Evolutionary conservation across 2,888 invertebrate species (phyloP), one percentile per base, ranked within the genome.

Genomic region (Odontothrips loti): DNA sequence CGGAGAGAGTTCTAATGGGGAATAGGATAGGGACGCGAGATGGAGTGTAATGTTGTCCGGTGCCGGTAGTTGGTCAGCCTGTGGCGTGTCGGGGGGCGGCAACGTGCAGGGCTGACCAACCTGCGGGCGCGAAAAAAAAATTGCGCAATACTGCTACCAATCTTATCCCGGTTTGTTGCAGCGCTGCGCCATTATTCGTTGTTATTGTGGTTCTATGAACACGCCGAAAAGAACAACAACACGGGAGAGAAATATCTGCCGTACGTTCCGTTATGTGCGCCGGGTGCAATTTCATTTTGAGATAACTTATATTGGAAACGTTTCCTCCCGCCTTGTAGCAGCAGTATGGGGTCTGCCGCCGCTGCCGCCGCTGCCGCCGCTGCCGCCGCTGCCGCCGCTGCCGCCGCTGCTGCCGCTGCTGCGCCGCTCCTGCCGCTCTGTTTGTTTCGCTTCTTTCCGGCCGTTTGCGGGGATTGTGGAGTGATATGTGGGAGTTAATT

Each of bases 261-360:
- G 23, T n/a, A 75, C 68, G 68, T 75, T 27, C 68, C 68, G 23
- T 75, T 75, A 75, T 75, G 68, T 75, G 12, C 23, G 68, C 27
- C 23, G 10, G 68, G 20, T 17, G 58, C 68, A 75, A 75, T 75
- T 75, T 75, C 68, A 75, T 75, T 75, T 43, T 75, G 23, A 75
- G 68, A 75, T 75, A 75, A 75, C 68, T 75, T 75, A 75, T 75
- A 75, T 75, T 75, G 68, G 68, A 75, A 75, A 75, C 68, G 68
- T 75, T 75, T 75, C 9, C 58, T 58, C 23, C 23, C 68, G 27
- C 68, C 68, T 75, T 75, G 10, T 27, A 75, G 68, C 27, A 12
- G 58, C 58, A 15, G 51, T 51, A 20, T 20, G 51, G 15, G 20
- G 51, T 12, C 51, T 51, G 51, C 51, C 15, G 51, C 51, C 10